Base-by-base conservation (phyloP, 2,797 vertebrate genomes). In the Pelodytes ibericus region DNA sequence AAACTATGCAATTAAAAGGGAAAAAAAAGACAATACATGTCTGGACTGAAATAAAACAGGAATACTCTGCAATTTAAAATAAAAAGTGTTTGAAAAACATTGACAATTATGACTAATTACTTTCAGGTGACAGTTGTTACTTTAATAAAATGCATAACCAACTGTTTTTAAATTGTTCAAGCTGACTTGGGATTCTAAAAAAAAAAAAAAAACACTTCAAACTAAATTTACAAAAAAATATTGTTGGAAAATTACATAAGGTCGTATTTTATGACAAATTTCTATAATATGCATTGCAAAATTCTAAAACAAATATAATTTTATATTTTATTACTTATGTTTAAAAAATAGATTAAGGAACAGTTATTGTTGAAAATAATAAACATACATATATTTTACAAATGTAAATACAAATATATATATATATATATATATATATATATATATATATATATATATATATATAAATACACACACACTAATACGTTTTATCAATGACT, bases 91-190 rank as follows among this genome's bases (percentile, higher is more conserved):
- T 58, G 56, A 57, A 75, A n/a, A 58, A 61, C 76, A 66, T 33
- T 71, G 72, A 75, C 67, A 80, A 75, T 71, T 70, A 65, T 36
- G 58, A 60, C 51, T 74, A 71, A 80, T 80, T 49, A 66, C 71
- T 65, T 65, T 39, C 78, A 71, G 78, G 71, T 75, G 72, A 66
- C 66, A 71, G 36, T 49, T 33, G 65, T 44, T 63, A 56, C 49
- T 61, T 60, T 69, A 75, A 71, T 74, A 71, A 64, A 59, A 66
- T 26, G 61, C 53, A 65, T 49, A 71, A 71, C 36, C 53, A 62
- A 72, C 62, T 67, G 7, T 53, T 56, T 60, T 61, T 29, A 68
- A 68, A 61, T 73, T 66, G 58, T 61, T 72, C 70, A 78, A 51
- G 29, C 44, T 68, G 57, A 25, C 26, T 61, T 13, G 26, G 59